These are phyloP conservation scores for Alcedo atthis DNA, from an alignment of 2,797 vertebrate genomes.

Conservation along the genomic window DNA sequence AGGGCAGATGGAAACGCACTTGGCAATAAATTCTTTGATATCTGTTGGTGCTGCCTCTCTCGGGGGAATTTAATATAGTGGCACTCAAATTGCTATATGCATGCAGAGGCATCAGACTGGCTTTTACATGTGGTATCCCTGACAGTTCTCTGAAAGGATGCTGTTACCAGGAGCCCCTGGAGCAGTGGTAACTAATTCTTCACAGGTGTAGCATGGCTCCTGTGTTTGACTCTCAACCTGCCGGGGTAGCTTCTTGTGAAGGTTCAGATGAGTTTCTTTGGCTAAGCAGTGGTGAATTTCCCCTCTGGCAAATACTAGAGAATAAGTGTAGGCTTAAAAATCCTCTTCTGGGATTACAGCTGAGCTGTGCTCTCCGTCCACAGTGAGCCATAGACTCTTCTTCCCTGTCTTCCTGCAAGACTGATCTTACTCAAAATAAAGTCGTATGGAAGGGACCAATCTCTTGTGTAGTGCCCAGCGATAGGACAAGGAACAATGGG, in stretches of 20 bases:
- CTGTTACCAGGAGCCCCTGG: constrained; percentile 53
- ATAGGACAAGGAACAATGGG: too few relatives aligned
- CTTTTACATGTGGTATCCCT: constrained; percentile 65
- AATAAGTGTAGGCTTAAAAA: neutral
- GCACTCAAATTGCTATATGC: constrained; percentile 68
- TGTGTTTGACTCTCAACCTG: constrained; percentile 51
- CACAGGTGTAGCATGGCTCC: constrained; percentile 67
- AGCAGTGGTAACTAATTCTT: neutral
- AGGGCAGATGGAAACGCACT: constrained; percentile 50
- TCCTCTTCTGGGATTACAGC: neutral
- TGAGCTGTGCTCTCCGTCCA: neutral
- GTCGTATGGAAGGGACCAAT: too few relatives aligned
- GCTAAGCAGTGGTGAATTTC: constrained; percentile 19
- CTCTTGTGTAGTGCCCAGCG: too few relatives aligned
- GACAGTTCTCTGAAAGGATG: constrained; percentile 47
- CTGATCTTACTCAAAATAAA: neutral
- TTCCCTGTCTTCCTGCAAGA: neutral
- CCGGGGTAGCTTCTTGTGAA: neutral
- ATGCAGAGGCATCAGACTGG: constrained; percentile 69
- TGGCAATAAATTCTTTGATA: constrained; percentile 50
- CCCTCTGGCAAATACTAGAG: constrained; percentile 19
- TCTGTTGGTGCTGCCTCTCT: constrained; percentile 68
- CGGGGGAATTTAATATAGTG: constrained; percentile 70
- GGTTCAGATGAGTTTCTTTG: constrained; percentile 7
- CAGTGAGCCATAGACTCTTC: neutral